Evolutionary conservation across 2,888 invertebrate genomes (phyloP), one percentile per base, ranked within the genome.

Genomic region (Eupelmus urozonus): DNA sequence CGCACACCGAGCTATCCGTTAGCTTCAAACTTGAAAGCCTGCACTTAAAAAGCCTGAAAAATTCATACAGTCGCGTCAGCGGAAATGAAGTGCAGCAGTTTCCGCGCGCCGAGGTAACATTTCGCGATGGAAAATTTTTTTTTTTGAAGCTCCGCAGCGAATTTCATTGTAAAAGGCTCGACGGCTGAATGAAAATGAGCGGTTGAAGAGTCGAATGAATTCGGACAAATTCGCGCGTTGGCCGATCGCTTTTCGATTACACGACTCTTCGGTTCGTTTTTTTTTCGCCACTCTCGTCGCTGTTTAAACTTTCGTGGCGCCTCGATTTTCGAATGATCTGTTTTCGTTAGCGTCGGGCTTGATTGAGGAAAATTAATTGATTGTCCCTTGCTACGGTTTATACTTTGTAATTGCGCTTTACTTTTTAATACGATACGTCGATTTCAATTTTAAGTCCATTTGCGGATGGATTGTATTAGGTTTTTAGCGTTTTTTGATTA

Each of bases 361-460:
- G 59, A 71, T 71, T 60, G 71, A 18, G 2, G 29, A 34, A 51
- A 60, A 71, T 60, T 29, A 60, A 71, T 60, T 23, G 51, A 71
- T 51, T 20, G 23, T 23, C 20, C 45, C 34, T 71, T 49, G 18
- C 9, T 5, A 69, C n/a, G 9, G 9, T 34, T 5, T 34, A 34
- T 60, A 29, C 25, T 59, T 60, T 71, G 71, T 62, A 62, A 40
- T 51, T 51, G 34, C 13, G 34, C 40, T 51, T 60, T 49, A 71
- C 51, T 60, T 25, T 62, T 60, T 51, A 27, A 62, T 62, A n/a
- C 27, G 16, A 5, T 40, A 34, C 40, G 70, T 70, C 70, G 45
- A 59, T 57, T 59, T 70, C 42, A 70, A 70, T 70, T 70, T 57
- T 40, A 69, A 55, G 23, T 57, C 25, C 40, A 25, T 42, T 67